Percentiles rank a stretch among this genome's conserved stretches.
These are phyloP conservation scores for Hippocampus zosterae DNA, from an alignment of 2,113 vertebrate species.

Conservation along the genomic window DNA sequence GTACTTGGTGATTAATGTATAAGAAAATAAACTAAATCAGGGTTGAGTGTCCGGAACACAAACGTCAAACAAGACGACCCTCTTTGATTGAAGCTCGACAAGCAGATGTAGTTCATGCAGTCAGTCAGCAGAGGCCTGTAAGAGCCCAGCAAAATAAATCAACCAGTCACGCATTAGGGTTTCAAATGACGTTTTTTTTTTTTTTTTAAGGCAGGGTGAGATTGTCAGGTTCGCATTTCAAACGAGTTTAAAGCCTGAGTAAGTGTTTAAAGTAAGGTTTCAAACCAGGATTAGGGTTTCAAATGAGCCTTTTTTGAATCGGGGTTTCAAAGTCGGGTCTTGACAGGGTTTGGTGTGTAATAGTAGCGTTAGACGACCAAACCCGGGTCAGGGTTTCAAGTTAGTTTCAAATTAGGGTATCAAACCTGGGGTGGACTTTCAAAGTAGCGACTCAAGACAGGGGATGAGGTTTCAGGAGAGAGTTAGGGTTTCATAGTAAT, in stretches of 20 bases:
- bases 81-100: conserved; percentile 3
- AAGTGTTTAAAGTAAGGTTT: background rate
- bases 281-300: background rate
- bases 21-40: too few relatives aligned
- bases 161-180: background rate
- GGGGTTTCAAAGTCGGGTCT: too few relatives aligned
- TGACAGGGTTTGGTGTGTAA: too few relatives aligned
- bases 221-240: too few relatives aligned
- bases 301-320: too few relatives aligned
- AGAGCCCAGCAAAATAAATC: background rate
- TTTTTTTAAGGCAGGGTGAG: background rate
- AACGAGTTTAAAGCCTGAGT: background rate
- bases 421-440: background rate
- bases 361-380: too few relatives aligned
- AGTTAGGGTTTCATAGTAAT: background rate
- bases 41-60: too few relatives aligned
- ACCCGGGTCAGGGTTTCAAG: background rate
- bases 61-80: conserved; percentile 5
- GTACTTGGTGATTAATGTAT: too few relatives aligned
- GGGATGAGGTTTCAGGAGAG: background rate
- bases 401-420: background rate
- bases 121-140: conserved; percentile 63
- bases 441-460: too few relatives aligned
- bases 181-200: background rate
- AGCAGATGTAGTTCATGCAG: background rate